Conservation (phyloP, 2,888 invertebrate genomes). For the Sthenelais limicola region DNA sequence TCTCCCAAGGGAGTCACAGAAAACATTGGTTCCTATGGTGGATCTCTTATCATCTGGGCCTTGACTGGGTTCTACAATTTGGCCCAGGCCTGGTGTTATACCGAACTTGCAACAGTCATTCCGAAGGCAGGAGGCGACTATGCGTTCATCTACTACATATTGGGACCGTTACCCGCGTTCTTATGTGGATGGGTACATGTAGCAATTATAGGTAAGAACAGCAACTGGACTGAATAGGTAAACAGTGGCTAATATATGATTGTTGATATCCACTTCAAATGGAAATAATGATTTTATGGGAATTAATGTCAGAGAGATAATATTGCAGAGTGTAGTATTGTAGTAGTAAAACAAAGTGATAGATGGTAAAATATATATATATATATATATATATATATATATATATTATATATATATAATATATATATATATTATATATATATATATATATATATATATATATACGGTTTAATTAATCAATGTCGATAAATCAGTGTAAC, state of each 20-base stretch:
- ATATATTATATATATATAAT: no score
- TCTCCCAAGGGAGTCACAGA: slow-evolving; percentile 48
- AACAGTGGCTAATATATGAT: no score
- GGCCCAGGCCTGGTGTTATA: slow-evolving; percentile 49
- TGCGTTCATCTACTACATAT: slow-evolving; percentile 47
- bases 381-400: not conserved
- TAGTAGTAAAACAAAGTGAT: not conserved
- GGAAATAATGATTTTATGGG: no score
- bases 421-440: no score
- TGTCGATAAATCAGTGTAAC: no score
- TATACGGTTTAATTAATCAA: no score
- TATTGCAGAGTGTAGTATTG: no score
- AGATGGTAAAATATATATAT: not conserved
- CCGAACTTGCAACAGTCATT: slow-evolving; percentile 47
- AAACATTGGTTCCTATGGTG: slow-evolving; percentile 49
- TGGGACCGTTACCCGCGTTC: slow-evolving; percentile 49
- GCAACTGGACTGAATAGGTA: no score
- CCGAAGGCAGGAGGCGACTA: slow-evolving; percentile 50
- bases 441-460: no score
- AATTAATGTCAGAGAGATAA: no score
- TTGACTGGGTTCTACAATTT: slow-evolving; percentile 48
- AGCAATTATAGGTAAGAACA: not conserved
- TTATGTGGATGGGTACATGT: slow-evolving; percentile 42
- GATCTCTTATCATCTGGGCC: slow-evolving; percentile 47
- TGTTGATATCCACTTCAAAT: no score